These are phyloP conservation scores for Caenorhabditis sp. DNA, from an alignment of 2,888 invertebrate species.

Conservation along the genomic window DNA sequence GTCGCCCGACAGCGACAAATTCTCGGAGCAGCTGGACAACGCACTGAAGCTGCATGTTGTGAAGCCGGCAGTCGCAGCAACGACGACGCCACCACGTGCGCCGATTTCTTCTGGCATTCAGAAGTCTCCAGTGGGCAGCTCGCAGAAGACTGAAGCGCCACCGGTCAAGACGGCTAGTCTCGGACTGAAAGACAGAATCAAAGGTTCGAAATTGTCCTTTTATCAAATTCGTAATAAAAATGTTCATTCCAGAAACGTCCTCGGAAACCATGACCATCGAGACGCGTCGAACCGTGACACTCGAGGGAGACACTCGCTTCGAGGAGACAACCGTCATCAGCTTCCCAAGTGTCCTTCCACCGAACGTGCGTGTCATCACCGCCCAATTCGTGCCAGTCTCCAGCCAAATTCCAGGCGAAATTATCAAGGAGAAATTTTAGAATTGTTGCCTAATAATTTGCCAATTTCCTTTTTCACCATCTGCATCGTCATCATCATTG, in stretches of 20 bases:
- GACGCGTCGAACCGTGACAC: slow-evolving; percentile 49
- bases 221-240: not conserved
- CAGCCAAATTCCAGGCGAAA: not conserved
- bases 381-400: slow-evolving; percentile 48
- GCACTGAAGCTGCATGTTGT: slow-evolving; percentile 26
- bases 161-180: not conserved
- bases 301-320: slow-evolving; percentile 43
- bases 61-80: not conserved
- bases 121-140: not conserved
- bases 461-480: not conserved
- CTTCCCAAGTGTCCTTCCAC: slow-evolving; percentile 48
- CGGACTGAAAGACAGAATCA: not conserved
- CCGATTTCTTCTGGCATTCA: not conserved
- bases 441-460: not conserved
- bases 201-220: too few relatives aligned
- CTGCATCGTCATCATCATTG: not conserved
- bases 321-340: slow-evolving; percentile 49
- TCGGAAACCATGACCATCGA: slow-evolving; percentile 44
- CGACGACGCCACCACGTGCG: not conserved
- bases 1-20: slow-evolving; percentile 36
- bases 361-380: slow-evolving; percentile 51
- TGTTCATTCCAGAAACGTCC: not conserved
- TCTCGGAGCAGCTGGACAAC: slow-evolving; percentile 50
- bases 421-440: slow-evolving; percentile 16
- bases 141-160: not conserved